These are phyloP conservation scores for Otolemur garnettii DNA, from an alignment of 2,113 vertebrate genomes.

Conservation along the genomic window DNA sequence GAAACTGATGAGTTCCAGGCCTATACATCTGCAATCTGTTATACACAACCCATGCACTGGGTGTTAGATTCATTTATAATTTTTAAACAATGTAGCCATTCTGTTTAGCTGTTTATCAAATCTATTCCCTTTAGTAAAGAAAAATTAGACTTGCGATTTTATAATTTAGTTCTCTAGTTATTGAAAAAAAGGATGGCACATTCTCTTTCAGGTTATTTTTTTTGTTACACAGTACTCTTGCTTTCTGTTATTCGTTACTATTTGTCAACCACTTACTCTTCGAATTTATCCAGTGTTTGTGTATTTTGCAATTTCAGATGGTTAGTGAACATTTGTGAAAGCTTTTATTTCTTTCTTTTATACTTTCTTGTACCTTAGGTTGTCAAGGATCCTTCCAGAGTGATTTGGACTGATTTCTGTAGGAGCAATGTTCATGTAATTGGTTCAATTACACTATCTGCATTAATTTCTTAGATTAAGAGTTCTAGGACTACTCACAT, in stretches of 20 bases:
- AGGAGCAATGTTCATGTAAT: neutral
- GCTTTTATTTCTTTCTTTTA: conserved; percentile 1
- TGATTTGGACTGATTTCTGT: neutral
- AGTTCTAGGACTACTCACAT: neutral
- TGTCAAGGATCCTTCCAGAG: neutral
- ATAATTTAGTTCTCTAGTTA: neutral
- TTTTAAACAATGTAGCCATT: neutral
- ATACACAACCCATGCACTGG: neutral
- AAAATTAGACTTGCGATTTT: neutral
- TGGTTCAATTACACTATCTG: neutral
- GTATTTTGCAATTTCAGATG: neutral
- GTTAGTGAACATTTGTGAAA: neutral
- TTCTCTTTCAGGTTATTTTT: neutral
- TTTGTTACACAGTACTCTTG: neutral
- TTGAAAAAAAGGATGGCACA: neutral
- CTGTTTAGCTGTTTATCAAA: neutral
- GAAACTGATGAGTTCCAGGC: neutral
- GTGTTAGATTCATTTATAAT: neutral
- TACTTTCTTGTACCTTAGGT: neutral
- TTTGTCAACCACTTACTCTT: neutral
- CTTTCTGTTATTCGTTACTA: neutral
- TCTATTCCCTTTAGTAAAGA: neutral
- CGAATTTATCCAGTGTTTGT: neutral
- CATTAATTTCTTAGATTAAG: conserved; percentile 18
- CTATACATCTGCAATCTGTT: neutral